phyloP scores from a whole-genome alignment of 1,140 invertebrate genomes.

The Drosophila parvula region DNA sequence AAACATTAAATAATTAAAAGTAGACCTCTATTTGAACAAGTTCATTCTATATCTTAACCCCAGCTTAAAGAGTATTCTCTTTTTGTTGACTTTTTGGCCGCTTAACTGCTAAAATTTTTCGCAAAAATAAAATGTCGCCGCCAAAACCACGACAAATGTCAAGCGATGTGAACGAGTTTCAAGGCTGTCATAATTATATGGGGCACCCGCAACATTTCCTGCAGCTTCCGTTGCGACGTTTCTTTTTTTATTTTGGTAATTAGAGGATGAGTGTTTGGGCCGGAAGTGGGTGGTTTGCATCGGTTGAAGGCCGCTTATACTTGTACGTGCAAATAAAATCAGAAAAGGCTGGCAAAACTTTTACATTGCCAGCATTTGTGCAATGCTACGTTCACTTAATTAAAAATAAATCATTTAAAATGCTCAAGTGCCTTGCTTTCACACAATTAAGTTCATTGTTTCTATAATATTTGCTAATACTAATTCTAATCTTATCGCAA shows the following conservation, averaged over 20 bases:
- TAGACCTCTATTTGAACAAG: neutral
- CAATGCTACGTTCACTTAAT: constrained; percentile 5
- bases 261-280: constrained; percentile 37
- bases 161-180: constrained; percentile 37
- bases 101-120: neutral
- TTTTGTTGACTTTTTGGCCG: neutral
- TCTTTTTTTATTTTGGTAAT: constrained; percentile 36
- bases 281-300: constrained; percentile 27
- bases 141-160: constrained; percentile 42
- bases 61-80: neutral
- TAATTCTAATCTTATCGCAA: constrained; percentile 10
- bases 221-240: constrained; percentile 7
- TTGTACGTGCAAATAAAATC: constrained; percentile 18
- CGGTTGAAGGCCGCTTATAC: neutral
- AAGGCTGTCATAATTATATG: constrained; percentile 47
- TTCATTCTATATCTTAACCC: neutral
- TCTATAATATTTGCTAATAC: no score
- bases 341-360: constrained; percentile 12
- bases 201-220: constrained; percentile 16
- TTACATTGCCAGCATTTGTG: constrained; percentile 10
- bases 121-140: constrained; percentile 11
- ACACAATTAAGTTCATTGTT: neutral
- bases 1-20: no score
- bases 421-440: neutral
- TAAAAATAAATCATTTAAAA: constrained; percentile 24